Base-by-base conservation (phyloP, 2,113 vertebrate species). In the Gasterosteus aculeatus region DNA sequence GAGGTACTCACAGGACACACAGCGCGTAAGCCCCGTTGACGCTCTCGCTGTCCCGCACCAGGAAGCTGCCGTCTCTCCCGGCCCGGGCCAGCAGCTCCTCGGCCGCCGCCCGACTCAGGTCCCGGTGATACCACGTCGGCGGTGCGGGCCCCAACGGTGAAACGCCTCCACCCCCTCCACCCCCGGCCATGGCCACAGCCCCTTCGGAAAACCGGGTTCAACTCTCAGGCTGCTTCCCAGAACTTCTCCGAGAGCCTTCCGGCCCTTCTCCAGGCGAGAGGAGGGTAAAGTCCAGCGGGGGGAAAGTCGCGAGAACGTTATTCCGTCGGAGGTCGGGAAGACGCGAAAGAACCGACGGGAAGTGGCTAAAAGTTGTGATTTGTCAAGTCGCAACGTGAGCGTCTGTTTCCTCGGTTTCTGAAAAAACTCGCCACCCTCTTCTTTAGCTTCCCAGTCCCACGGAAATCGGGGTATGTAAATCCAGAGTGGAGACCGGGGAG, bases 21-120 rank as follows among this genome's bases (percentile, higher is more conserved):
- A 98, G 90, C 39, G 97, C 97, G 85, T 95, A 98, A 82, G 96
- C 97, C 47, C 96, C 96, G 87, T 85, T 94, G 75, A 98, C 96
- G 69, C 96, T 97, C 91, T 98, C 97, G 80, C 96, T 97, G 92
- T 98, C 97, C 87, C 97, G 95, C 85, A 98, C 96, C 93, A 98
- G 94, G 94, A 98, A 98, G 93, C 96, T 97, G 82, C 96, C 97
- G 84, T 98, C 97, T 42, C 95, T 93, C 59, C 95, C 97, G 29
- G 97, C 96, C 41, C 96, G 91, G 59, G 96, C 97, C 78, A 98
- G 91, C 78, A 95, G 88, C 87, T 98, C 97, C 92, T 98, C 97
- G 70, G 97, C 97, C 10, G 96, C 96, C 0, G 96, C 96, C 41
- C 97, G 96, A 91, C 97, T 98, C 88, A 98, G 93, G 87, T 98